Evolutionary conservation across 1,140 invertebrate genomes (phyloP).

Genomic region (Drosophila nebulosa): DNA sequence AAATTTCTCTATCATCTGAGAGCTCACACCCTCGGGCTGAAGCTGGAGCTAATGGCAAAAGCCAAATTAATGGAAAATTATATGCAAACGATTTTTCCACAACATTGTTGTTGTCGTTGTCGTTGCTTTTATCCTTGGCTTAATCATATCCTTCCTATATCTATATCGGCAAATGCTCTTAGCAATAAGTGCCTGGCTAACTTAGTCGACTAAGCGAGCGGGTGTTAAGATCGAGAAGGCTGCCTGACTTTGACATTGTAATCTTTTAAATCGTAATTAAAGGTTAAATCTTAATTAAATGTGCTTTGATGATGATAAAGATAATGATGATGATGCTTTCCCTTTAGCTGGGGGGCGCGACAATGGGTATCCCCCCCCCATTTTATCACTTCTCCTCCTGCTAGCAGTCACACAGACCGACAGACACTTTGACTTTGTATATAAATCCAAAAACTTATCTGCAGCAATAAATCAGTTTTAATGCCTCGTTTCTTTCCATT

Average conservation of each 20-base stretch:
- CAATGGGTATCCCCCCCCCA: not conserved
- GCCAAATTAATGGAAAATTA: conserved; percentile 48
- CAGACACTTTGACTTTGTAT: conserved; percentile 36
- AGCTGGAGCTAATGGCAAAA: conserved; percentile 14
- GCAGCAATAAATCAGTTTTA: conserved; percentile 74
- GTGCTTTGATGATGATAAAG: conserved; percentile 22
- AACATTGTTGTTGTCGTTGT: not conserved
- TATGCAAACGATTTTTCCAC: conserved; percentile 31
- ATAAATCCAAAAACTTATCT: conserved; percentile 75
- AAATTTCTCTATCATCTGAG: not conserved
- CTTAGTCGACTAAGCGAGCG: too few relatives aligned
- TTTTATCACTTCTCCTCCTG: not conserved
- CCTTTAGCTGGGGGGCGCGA: not conserved
- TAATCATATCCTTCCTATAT: conserved; percentile 52
- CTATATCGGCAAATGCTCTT: conserved; percentile 27
- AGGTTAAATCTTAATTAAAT: conserved; percentile 76
- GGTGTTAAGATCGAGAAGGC: not conserved
- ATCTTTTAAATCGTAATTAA: conserved; percentile 77
- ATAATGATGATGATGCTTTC: conserved; percentile 14
- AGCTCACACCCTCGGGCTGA: not conserved
- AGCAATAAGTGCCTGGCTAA: conserved; percentile 27
- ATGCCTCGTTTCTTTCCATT: conserved; percentile 55
- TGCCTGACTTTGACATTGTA: conserved; percentile 60
- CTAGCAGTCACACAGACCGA: not conserved
- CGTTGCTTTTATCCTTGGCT: conserved; percentile 14